Evolutionary conservation across 2,113 vertebrate species (phyloP).

Genomic region (Hoplias malabaricus): DNA sequence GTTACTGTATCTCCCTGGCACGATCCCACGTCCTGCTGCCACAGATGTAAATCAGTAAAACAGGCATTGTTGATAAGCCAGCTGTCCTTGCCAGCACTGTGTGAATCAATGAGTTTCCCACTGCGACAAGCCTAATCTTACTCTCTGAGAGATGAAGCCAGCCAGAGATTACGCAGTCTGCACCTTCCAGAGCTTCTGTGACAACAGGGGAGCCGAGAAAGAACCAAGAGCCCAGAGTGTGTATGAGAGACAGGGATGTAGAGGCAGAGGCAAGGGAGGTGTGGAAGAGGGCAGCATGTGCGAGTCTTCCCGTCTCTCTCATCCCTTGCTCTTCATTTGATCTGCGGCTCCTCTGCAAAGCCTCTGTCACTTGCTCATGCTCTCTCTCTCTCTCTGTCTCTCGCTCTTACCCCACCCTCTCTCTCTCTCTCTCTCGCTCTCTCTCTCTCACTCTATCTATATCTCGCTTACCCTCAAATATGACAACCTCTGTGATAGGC

Average conservation of each 20-base stretch:
- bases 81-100: not conserved
- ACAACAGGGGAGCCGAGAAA: not conserved
- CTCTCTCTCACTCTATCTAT: slow-evolving; percentile 9
- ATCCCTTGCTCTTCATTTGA: slow-evolving; percentile 42
- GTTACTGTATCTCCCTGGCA: slow-evolving; percentile 38
- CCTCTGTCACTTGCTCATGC: slow-evolving; percentile 31
- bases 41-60: not conserved
- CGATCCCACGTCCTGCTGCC: not conserved
- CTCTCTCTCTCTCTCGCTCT: not conserved
- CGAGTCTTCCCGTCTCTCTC: not conserved
- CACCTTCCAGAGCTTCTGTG: not conserved
- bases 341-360: slow-evolving; percentile 42
- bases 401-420: slow-evolving; percentile 4
- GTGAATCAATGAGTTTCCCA: slow-evolving; percentile 9
- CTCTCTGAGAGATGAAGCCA: not conserved
- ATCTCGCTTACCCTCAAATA: slow-evolving; percentile 10
- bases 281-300: not conserved
- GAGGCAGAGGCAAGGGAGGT: not conserved
- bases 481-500: slow-evolving; percentile 42
- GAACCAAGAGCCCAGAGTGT: not conserved
- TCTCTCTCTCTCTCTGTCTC: not conserved
- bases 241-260: not conserved
- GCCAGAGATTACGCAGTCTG: not conserved
- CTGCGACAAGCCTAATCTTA: not conserved
- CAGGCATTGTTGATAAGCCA: slow-evolving; percentile 7